Conservation (phyloP, 2,888 invertebrate genomes). For the Leucophenga montana region DNA sequence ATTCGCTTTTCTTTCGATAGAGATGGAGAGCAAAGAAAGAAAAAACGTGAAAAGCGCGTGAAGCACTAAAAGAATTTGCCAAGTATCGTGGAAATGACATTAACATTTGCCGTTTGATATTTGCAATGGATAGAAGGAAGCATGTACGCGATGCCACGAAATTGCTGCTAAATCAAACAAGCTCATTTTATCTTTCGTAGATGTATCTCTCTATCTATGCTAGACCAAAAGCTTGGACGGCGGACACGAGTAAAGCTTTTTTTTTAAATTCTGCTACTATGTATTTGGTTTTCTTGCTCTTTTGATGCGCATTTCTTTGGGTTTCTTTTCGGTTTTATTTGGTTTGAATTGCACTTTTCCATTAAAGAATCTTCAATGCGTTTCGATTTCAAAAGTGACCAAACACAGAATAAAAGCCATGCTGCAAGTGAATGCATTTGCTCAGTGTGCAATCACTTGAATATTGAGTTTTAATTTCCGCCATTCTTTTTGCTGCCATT, state of each 20-base stretch:
- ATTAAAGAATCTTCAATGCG: not conserved
- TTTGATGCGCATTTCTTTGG: not conserved
- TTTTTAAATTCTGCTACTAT: not conserved
- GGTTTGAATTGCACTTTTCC: not conserved
- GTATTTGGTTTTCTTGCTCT: not conserved
- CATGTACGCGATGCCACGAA: slow-evolving; percentile 51
- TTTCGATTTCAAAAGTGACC: not conserved
- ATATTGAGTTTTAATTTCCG: slow-evolving; percentile 66
- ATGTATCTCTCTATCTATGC: slow-evolving; percentile 25
- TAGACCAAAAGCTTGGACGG: too few relatives aligned
- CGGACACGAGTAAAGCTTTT: too few relatives aligned
- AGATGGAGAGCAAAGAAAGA: slow-evolving; percentile 19
- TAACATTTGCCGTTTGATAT: slow-evolving; percentile 51
- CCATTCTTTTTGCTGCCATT: slow-evolving; percentile 44
- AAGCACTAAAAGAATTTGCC: not conserved
- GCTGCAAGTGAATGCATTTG: slow-evolving; percentile 36
- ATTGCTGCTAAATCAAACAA: slow-evolving; percentile 61
- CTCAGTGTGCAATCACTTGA: slow-evolving; percentile 56
- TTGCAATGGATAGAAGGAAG: slow-evolving; percentile 44
- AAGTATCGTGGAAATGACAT: slow-evolving; percentile 53
- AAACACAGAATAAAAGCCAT: not conserved
- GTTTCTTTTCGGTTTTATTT: not conserved
- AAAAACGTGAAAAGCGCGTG: not conserved
- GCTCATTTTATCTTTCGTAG: slow-evolving; percentile 12
- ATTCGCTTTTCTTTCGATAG: slow-evolving; percentile 3